Evolutionary conservation across 2,888 invertebrate genomes (phyloP), one percentile per base, ranked within the genome.

Genomic region (Epinotia bilunana): DNA sequence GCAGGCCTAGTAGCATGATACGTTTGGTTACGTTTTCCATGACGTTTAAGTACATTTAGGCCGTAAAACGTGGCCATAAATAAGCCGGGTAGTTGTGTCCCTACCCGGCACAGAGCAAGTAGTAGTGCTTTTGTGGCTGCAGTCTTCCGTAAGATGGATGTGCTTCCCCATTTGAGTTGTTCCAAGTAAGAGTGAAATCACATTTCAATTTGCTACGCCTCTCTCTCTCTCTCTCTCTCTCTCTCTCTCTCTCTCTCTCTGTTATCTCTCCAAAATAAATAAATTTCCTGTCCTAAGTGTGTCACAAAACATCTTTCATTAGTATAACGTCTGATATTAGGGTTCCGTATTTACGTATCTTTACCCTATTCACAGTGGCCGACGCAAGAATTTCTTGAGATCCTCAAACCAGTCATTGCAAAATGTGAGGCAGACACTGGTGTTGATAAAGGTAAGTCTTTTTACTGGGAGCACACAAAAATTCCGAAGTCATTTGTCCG

Each of bases 381-480:
- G 7, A 80, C 82, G 0, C 73, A 80, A 73, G 83, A 83, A 76
- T 83, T 84, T 72, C 3, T 83, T n/a, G 83, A 83, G 60, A 58
- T 76, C 28, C 46, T 84, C 2, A 79, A 78, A 62, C 84, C 84
- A 4, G 78, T 79, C 0, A 77, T 82, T 0, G 80, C 79, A 63
- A 83, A 81, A 80, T 84, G 84, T 49, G 82, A 81, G 77, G 78
- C 77, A 13, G 78, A 78, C 73, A 81, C 81, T 23, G 81, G 80
- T 46, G 83, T 84, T n/a, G 82, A 84, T 61, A 84, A 80, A 80
- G 78, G 84, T 81, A 74, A 67, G 46, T n/a, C 18, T 33, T 64
- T 62, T 18, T 18, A 62, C 18, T 62, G 1, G 13, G 23, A 28
- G 23, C 23, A 28, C 23, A 28, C 23, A 28, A 1, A 28, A 28